Evolutionary conservation across 1,140 invertebrate species (phyloP), one percentile per base, ranked within the genome.

Genomic region (Pentalonia nigronervosa): DNA sequence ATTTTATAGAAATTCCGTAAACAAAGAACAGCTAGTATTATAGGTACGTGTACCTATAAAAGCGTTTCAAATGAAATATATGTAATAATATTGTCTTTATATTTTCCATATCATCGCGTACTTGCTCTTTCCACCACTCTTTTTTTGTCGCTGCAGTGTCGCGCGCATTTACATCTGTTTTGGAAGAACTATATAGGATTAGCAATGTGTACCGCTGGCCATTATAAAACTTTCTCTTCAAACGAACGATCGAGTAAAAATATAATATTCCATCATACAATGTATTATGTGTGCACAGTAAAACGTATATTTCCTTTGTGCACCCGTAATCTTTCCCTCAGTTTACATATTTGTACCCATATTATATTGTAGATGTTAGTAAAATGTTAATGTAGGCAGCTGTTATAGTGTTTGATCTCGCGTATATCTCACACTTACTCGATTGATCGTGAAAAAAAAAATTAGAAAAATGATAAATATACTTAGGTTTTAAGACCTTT

Each of bases 151-250:
- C 21, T 53, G 50, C 50, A 53, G 60, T 76, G 60, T 41, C 83
- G 81, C 34, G 81, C 23, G 21, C 34, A 81, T 84, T 41, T 41
- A 45, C 36, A 41, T 41, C 34, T 36, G 83, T 84, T 41, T 84
- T 23, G 23, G 36, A 84, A 84, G 34, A 84, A 84, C 41, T 84
- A 41, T 41, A 41, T 41, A 45, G 23, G 9, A 84, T 25, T 84
- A 84, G 36, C 23, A 83, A 41, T 25, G 41, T 84, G 36, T 45
- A 53, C 50, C 50, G 17, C 83, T 36, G 36, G 45, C 36, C 41
- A 84, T 84, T 84, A 84, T 30, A 84, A 84, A 84, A 84, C 83
- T 84, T 84, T 84, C 83, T 84, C 83, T 84, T 84, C 9, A 84
- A 84, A 84, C 83, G 81, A 41, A 53, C 81, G 34, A 84, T 41